phyloP scores from a whole-genome alignment of 2,113 vertebrate species.

The Silurus glanis region DNA sequence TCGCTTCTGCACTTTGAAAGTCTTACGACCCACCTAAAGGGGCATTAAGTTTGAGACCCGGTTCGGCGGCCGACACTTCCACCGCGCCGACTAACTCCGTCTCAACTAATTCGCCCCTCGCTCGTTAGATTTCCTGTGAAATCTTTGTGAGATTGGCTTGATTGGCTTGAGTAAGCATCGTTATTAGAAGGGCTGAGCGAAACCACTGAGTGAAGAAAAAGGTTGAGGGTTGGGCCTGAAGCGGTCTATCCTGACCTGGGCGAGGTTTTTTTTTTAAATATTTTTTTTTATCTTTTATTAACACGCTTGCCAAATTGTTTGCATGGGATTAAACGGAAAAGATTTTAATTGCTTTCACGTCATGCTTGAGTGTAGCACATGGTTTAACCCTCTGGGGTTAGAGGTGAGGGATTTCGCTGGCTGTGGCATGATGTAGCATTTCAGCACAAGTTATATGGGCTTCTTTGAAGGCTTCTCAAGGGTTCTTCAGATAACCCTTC shows the following conservation, averaged over 20 bases:
- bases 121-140: not conserved
- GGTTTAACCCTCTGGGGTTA: conserved; percentile 4
- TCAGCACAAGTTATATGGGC: not conserved
- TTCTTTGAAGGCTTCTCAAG: not conserved
- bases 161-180: conserved; percentile 29
- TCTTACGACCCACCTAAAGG: not conserved
- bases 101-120: not conserved
- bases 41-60: conserved; percentile 3
- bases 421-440: not conserved
- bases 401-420: not conserved
- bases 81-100: too few species aligned
- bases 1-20: not conserved
- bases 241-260: conserved; percentile 28
- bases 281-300: conserved; percentile 25
- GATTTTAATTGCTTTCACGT: conserved; percentile 29
- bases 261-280: too few species aligned
- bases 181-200: conserved; percentile 16
- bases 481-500: not conserved
- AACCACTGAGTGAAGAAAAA: not conserved
- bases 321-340: conserved; percentile 30
- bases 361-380: conserved; percentile 8
- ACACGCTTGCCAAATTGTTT: conserved; percentile 21
- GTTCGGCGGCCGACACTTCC: not conserved
- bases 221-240: not conserved
- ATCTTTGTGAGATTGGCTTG: conserved; percentile 23